Evolutionary conservation across 2,888 invertebrate genomes (phyloP).

Genomic region (Himalopsyche kuldschensis): DNA sequence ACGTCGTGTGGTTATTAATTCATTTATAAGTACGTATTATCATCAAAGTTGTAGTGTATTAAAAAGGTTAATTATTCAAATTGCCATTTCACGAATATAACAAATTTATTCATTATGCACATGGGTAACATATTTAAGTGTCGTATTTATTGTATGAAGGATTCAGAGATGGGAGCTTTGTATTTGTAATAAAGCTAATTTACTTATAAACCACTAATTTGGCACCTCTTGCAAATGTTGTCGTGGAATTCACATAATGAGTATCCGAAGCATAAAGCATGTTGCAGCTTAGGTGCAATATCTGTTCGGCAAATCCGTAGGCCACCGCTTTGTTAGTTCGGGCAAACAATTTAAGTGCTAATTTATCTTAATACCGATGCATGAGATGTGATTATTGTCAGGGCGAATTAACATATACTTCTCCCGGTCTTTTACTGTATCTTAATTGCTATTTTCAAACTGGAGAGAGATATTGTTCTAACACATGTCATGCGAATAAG

Average conservation of each 20-base stretch:
- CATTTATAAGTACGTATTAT: too few species aligned
- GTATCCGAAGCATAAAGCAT: conserved; percentile 15
- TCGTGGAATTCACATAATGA: conserved; percentile 33
- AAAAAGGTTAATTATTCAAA: too few species aligned
- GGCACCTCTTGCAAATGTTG: conserved; percentile 35
- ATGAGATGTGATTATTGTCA: conserved; percentile 24
- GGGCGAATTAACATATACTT: conserved; percentile 10
- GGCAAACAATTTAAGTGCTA: conserved; percentile 28
- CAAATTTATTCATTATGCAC: too few species aligned
- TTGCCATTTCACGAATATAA: too few species aligned
- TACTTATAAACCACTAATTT: conserved; percentile 36
- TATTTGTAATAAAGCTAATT: conserved; percentile 8
- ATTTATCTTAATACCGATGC: conserved; percentile 22
- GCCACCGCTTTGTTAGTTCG: conserved; percentile 13
- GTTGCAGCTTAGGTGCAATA: conserved; percentile 2
- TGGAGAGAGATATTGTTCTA: not conserved
- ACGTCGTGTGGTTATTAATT: too few species aligned
- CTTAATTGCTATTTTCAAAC: not conserved
- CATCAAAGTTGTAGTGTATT: too few species aligned
- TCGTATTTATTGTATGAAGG: not conserved
- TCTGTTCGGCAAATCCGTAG: conserved; percentile 6
- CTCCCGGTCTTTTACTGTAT: not conserved
- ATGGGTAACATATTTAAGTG: too few species aligned
- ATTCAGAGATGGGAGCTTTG: not conserved
- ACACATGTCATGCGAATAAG: not conserved